Base-by-base conservation (phyloP, 2,888 invertebrate genomes). In the Poecilobothrus nobilitatus region DNA sequence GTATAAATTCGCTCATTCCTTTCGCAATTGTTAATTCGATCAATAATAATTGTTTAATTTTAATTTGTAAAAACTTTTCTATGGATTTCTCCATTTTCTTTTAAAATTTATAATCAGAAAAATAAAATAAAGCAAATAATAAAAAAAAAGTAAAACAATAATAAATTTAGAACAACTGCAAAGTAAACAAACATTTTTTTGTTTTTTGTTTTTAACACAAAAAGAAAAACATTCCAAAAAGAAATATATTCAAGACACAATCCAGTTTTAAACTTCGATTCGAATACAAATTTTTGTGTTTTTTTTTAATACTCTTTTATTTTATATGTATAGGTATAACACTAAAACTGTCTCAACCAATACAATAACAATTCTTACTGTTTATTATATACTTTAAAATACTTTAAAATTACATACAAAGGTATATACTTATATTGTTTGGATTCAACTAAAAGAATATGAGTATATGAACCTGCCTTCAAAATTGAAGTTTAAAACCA, bases 401-500 rank as follows among this genome's bases (percentile, higher is more conserved):
- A 41, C 9, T 8, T n/a, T n/a, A 41, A 12, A 27, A 27, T 27
- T 27, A 6, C 4, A 41, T 41, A 15, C 41, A 41, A 41, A 41
- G 1, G 4, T 8, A 41, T 12, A 6, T 41, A 41, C 41, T 37
- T 37, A 37, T 37, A 37, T 2, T n/a, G n/a, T n/a, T n/a, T n/a
- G n/a, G n/a, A n/a, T n/a, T n/a, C n/a, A 12, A 8, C 15, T 9
- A 2, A 53, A 53, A 53, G 53, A 53, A 53, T 53, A 15, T 53
- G 53, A 53, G 27, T 27, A 18, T 10, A 27, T 63, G 27, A 63
- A 63, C 63, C 63, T 63, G 63, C 63, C 63, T 63, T 63, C 27
- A 27, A 63, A 27, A 27, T 3, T 18, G 22, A 15, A 15, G 63
- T 27, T 63, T 27, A 27, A 27, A 63, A 63, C 63, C 71, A 72